phyloP scores from a whole-genome alignment of 2,113 vertebrate genomes.

The Paramormyrops kingsleyae region DNA sequence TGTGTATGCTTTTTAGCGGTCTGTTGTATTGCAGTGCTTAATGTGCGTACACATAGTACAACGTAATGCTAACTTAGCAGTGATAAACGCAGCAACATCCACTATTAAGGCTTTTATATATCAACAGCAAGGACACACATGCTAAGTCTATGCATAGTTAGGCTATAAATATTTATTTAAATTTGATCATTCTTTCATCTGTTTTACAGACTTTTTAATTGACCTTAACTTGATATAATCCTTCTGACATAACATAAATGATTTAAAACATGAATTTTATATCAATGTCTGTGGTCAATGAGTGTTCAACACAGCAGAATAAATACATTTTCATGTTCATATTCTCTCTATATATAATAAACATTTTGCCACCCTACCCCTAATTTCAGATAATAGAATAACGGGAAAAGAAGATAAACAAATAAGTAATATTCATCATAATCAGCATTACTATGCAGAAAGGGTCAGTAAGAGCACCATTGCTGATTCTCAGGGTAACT shows the following conservation, averaged over 20 bases:
- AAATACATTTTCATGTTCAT: neutral
- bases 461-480: neutral
- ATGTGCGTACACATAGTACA: neutral
- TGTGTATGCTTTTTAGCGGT: neutral
- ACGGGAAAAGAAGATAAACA: neutral
- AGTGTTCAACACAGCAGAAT: neutral
- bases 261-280: neutral
- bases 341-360: neutral
- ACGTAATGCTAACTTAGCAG: neutral
- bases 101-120: neutral
- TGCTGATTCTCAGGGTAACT: neutral
- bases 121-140: neutral
- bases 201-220: neutral
- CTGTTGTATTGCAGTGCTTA: neutral
- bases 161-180: neutral
- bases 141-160: neutral
- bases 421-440: neutral
- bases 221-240: neutral
- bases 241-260: neutral
- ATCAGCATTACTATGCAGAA: neutral
- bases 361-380: neutral
- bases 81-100: neutral
- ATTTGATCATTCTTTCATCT: neutral
- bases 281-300: neutral
- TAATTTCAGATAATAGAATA: neutral